Percentiles rank a stretch among this genome's conserved stretches.
Evolutionary conservation across 1,140 invertebrate genomes (phyloP).

Genomic region (Wiebesia pumilae): DNA sequence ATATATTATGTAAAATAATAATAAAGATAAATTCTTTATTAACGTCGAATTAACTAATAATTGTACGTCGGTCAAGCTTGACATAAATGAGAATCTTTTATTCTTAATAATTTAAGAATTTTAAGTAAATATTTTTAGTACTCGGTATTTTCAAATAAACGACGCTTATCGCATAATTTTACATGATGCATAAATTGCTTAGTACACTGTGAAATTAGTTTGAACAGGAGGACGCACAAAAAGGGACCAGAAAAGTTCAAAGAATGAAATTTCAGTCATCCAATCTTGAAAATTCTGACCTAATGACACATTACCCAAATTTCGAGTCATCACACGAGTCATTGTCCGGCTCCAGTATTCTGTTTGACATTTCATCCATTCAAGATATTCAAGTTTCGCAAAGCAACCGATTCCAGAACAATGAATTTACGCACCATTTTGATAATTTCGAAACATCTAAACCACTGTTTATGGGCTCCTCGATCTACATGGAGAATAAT

Average conservation of each 20-base stretch:
- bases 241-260: background rate
- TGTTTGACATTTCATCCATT: background rate
- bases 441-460: background rate
- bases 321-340: background rate
- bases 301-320: background rate
- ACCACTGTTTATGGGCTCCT: background rate
- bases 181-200: too few relatives aligned
- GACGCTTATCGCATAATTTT: too few relatives aligned
- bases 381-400: background rate
- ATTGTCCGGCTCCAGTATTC: conserved; percentile 57
- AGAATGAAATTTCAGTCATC: too few relatives aligned
- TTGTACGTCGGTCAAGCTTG: too few relatives aligned
- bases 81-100: too few relatives aligned
- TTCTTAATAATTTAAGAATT: too few relatives aligned
- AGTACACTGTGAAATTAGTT: too few relatives aligned
- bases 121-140: too few relatives aligned
- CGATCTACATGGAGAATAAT: background rate
- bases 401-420: background rate
- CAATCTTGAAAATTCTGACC: background rate
- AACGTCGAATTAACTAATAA: too few relatives aligned
- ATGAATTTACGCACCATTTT: background rate
- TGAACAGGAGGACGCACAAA: background rate
- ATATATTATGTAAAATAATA: too few relatives aligned
- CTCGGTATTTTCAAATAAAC: too few relatives aligned
- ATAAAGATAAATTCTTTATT: too few relatives aligned